Evolutionary conservation across 2,888 invertebrate genomes (phyloP).

Genomic region (Drosophila pullipes): DNA sequence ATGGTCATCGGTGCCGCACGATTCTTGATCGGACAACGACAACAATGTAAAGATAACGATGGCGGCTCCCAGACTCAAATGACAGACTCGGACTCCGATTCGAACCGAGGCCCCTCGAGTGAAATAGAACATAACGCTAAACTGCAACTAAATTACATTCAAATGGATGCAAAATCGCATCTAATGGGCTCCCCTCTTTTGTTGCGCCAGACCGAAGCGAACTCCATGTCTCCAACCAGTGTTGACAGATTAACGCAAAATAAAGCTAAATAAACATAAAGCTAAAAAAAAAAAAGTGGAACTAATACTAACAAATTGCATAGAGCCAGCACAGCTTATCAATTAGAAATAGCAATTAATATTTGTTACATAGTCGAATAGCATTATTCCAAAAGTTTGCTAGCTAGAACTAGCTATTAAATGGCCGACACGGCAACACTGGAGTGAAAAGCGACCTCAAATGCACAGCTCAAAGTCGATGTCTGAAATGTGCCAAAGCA

Average conservation of each 20-base stretch:
- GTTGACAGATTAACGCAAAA: slow-evolving; percentile 4
- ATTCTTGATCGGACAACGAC: slow-evolving; percentile 40
- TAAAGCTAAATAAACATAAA: background rate
- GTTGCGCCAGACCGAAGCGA: slow-evolving; percentile 44
- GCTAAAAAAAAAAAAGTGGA: too few relatives aligned
- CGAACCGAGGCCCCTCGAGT: slow-evolving; percentile 34
- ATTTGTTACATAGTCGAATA: background rate
- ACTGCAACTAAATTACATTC: slow-evolving; percentile 77
- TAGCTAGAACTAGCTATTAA: slow-evolving; percentile 3
- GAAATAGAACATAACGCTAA: slow-evolving; percentile 76
- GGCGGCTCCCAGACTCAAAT: slow-evolving; percentile 38
- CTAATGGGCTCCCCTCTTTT: slow-evolving; percentile 70
- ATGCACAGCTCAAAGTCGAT: slow-evolving; percentile 33
- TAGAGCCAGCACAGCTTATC: background rate
- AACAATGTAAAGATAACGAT: slow-evolving; percentile 21
- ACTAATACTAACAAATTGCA: background rate
- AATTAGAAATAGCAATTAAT: background rate
- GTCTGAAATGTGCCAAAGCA: slow-evolving; percentile 62
- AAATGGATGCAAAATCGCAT: slow-evolving; percentile 76
- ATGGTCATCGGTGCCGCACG: slow-evolving; percentile 75
- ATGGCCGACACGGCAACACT: background rate
- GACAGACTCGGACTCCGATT: slow-evolving; percentile 39
- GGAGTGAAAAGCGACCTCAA: slow-evolving; percentile 76
- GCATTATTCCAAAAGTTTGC: background rate
- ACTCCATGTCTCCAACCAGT: slow-evolving; percentile 19